Percentiles rank a stretch among this genome's conserved stretches.
phyloP scores from a whole-genome alignment of 2,888 invertebrate genomes.

The Bugula neritina region DNA sequence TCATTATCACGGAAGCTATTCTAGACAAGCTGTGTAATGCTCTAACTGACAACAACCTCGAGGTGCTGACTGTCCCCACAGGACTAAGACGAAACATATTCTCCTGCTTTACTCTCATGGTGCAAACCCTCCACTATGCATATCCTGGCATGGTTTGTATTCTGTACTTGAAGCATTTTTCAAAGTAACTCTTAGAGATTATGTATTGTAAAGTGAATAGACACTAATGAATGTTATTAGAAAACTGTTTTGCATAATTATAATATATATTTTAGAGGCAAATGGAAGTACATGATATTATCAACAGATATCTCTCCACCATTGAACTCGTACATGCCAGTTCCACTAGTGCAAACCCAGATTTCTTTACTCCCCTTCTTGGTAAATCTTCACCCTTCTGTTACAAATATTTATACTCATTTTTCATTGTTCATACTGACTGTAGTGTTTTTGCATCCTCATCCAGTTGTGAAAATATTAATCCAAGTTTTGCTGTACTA shows the following conservation, averaged over 20 bases:
- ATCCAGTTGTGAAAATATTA: too few relatives aligned
- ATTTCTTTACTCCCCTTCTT: neutral
- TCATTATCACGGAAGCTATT: neutral
- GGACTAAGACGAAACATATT: constrained; percentile 3
- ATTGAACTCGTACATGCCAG: neutral
- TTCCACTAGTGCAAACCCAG: neutral
- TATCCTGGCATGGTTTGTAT: neutral
- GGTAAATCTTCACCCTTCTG: neutral
- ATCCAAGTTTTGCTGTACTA: too few relatives aligned
- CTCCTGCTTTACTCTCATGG: constrained; percentile 15
- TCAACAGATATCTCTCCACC: neutral
- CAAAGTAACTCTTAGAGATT: neutral
- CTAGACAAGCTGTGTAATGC: constrained; percentile 1
- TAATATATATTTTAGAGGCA: constrained; percentile 3
- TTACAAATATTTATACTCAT: neutral
- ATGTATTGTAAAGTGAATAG: neutral
- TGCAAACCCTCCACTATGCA: constrained; percentile 6
- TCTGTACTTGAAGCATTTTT: too few relatives aligned
- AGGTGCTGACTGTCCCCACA: neutral
- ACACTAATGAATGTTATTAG: too few relatives aligned
- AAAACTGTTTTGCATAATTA: too few relatives aligned
- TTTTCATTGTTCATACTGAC: too few relatives aligned
- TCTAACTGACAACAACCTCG: neutral
- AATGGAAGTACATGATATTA: constrained; percentile 15
- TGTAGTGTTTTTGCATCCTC: too few relatives aligned